Evolutionary conservation across 2,113 vertebrate genomes (phyloP).

Genomic region (Neotoma lepida): DNA sequence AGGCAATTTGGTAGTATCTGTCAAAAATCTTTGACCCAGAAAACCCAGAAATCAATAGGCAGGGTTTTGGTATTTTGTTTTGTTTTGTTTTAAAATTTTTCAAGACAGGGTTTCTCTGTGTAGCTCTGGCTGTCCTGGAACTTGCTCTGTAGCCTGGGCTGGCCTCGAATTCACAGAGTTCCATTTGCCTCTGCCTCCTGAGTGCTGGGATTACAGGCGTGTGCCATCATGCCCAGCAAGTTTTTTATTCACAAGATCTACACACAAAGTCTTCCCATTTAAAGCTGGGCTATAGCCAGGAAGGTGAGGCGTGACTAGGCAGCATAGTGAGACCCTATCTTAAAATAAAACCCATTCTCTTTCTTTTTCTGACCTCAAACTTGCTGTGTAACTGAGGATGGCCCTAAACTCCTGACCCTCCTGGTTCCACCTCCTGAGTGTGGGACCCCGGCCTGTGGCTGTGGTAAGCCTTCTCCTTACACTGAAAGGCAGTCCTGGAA

Average conservation of each 20-base stretch:
- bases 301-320: not conserved
- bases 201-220: not conserved
- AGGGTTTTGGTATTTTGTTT: not conserved
- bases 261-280: not conserved
- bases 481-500: not conserved
- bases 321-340: not conserved
- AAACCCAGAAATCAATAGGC: slow-evolving; percentile 57
- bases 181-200: not conserved
- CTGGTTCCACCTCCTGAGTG: not conserved
- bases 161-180: not conserved
- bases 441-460: not conserved
- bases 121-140: not conserved
- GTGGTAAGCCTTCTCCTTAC: not conserved
- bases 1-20: slow-evolving; percentile 28
- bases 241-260: not conserved
- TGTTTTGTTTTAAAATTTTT: not conserved
- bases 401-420: not conserved
- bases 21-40: slow-evolving; percentile 69
- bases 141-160: not conserved
- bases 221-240: not conserved
- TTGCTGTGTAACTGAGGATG: not conserved
- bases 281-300: not conserved
- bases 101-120: not conserved
- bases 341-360: not conserved
- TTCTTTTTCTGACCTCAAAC: not conserved